These are phyloP conservation scores for Passer domesticus DNA, from an alignment of 2,113 vertebrate genomes.

Conservation along the genomic window DNA sequence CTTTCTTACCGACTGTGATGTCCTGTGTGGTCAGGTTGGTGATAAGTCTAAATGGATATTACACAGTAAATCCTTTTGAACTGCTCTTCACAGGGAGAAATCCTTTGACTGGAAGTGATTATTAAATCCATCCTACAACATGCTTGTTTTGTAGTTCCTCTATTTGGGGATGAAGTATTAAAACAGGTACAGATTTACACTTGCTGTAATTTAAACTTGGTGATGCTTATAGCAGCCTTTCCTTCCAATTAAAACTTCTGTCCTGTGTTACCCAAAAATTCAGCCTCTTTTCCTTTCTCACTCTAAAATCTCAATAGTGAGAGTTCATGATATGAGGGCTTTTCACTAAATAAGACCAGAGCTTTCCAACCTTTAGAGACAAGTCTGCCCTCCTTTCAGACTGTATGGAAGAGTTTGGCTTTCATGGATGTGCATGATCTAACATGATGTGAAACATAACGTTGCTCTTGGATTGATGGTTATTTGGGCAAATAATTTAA, in stretches of 20 bases:
- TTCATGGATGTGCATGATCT: background rate
- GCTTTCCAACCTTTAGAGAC: background rate
- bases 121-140: background rate
- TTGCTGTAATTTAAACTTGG: background rate
- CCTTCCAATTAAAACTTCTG: background rate
- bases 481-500: background rate
- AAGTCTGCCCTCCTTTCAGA: background rate
- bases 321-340: background rate
- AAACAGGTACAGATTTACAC: background rate
- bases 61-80: background rate
- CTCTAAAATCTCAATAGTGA: background rate
- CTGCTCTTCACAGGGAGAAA: background rate
- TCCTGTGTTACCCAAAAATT: background rate
- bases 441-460: background rate
- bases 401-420: background rate
- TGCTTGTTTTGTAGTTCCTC: background rate
- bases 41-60: background rate
- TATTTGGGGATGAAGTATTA: background rate
- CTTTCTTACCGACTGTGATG: background rate
- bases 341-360: background rate
- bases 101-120: background rate
- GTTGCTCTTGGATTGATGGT: background rate
- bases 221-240: background rate
- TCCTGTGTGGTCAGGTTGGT: background rate
- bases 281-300: background rate